Evolutionary conservation across 2,113 vertebrate species (phyloP).

Genomic region (Muntiacus reevesi): DNA sequence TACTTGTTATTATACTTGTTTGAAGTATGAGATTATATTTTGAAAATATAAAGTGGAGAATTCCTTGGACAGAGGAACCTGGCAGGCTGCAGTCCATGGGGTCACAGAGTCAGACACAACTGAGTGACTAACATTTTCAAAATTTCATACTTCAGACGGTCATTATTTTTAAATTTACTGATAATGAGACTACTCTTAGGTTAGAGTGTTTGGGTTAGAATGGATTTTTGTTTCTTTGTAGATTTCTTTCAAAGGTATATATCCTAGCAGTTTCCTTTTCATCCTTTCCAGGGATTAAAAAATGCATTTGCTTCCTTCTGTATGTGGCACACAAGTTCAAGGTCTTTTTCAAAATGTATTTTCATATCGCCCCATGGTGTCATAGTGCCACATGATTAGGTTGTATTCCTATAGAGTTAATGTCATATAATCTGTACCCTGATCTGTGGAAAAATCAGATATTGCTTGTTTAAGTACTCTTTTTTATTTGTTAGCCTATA

Average conservation of each 20-base stretch:
- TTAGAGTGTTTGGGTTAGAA: neutral
- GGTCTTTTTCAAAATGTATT: neutral
- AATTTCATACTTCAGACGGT: neutral
- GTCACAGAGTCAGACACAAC: neutral
- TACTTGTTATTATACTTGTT: neutral
- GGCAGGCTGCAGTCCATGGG: neutral
- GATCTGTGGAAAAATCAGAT: slow-evolving; percentile 39
- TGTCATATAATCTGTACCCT: neutral
- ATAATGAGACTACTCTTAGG: neutral
- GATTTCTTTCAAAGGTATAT: neutral
- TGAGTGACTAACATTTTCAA: neutral
- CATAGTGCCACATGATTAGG: neutral
- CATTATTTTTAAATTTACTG: neutral
- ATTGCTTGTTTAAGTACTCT: neutral
- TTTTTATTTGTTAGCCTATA: slow-evolving; percentile 45
- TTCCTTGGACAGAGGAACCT: neutral
- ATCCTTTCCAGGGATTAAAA: neutral
- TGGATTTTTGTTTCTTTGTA: neutral
- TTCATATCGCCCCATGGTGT: neutral
- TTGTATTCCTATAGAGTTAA: slow-evolving; percentile 46
- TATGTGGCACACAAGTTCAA: slow-evolving; percentile 26
- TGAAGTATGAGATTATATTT: neutral
- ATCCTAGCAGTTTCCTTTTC: neutral
- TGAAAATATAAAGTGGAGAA: neutral
- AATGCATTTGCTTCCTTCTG: slow-evolving; percentile 2